Base-by-base conservation (phyloP, 2,888 invertebrate genomes). In the Onchidella celtica region DNA sequence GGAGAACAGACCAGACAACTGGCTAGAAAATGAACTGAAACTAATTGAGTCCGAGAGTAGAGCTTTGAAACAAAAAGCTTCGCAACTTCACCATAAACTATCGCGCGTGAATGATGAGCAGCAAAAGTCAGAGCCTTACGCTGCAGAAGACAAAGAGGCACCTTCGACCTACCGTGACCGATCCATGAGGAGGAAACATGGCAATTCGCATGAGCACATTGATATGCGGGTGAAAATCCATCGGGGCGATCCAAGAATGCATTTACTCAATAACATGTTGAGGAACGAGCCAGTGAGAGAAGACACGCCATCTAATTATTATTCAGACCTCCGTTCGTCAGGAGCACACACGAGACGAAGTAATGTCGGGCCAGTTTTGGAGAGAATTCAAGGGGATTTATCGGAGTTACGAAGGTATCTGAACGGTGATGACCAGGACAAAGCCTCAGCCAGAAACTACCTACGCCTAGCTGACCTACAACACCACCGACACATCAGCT, bases 31-130 rank as follows among this genome's bases (percentile, higher is more conserved):
- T 34, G 59, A 74, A 27, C 73, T 74, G 1, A 61, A 32, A n/a
- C n/a, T 74, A 3, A 74, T 74, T 27, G 73, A 74, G 32, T 36
- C 21, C 1, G 59, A 74, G 38, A 74, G 73, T 17, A 61, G 61
- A 24, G 73, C 59, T 11, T 9, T 74, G 38, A 59, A 74, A 38
- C 73, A 27, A 14, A 74, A 74, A n/a, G 73, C 73, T n/a, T 59
- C 36, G 1, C 36, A 61, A 17, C 61, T 74, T 38, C 59, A 74
- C 24, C 17, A 74, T 14, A 74, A 6, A 27, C 6, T n/a, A 6
- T 11, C 6, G 47, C 17, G 6, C 47, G 9, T 6, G 6, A 6
- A 47, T 11, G 17, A 17, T 6, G 9, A 47, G 47, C 47, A 6
- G 17, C 6, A 17, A 11, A 47, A 47, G 9, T 11, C 17, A 17